Conservation (phyloP, 1,140 invertebrate genomes). For the Drosophila sproati region DNA sequence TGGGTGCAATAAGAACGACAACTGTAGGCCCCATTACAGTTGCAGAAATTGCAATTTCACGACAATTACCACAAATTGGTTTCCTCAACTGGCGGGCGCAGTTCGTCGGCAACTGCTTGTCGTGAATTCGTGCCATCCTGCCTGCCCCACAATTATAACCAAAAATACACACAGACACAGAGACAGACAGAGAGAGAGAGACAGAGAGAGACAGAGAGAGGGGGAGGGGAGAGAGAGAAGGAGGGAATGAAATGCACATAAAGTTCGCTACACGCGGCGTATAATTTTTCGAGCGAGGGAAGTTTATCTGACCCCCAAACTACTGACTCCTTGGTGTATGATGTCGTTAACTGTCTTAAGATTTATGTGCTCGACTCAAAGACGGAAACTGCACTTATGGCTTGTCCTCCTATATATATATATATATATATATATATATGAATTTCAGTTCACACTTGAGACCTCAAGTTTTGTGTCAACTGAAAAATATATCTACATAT, state of each 20-base stretch:
- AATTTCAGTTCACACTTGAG: constrained; percentile 78
- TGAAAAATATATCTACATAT: constrained; percentile 9
- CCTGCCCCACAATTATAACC: constrained; percentile 63
- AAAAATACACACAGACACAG: background rate
- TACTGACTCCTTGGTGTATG: constrained; percentile 61
- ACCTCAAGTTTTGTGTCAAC: constrained; percentile 75
- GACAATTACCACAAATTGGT: constrained; percentile 82
- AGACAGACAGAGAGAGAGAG: background rate
- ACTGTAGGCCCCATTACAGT: constrained; percentile 64
- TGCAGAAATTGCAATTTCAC: constrained; percentile 82
- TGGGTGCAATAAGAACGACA: background rate
- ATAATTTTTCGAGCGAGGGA: constrained; percentile 59
- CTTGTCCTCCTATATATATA: background rate
- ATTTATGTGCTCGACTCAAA: constrained; percentile 77
- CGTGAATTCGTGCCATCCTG: constrained; percentile 24
- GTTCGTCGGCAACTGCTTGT: constrained; percentile 45
- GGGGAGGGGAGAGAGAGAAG: background rate
- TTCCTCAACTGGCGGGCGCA: constrained; percentile 75
- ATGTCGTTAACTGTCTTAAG: constrained; percentile 82
- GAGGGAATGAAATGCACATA: constrained; percentile 60
- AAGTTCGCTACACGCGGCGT: constrained; percentile 52
- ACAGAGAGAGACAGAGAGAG: background rate
- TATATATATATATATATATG: constrained; percentile 27
- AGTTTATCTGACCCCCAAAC: constrained; percentile 16
- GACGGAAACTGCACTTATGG: constrained; percentile 78